phyloP scores from a whole-genome alignment of 2,888 invertebrate genomes.

The Marasmarcha lunaedactyla region DNA sequence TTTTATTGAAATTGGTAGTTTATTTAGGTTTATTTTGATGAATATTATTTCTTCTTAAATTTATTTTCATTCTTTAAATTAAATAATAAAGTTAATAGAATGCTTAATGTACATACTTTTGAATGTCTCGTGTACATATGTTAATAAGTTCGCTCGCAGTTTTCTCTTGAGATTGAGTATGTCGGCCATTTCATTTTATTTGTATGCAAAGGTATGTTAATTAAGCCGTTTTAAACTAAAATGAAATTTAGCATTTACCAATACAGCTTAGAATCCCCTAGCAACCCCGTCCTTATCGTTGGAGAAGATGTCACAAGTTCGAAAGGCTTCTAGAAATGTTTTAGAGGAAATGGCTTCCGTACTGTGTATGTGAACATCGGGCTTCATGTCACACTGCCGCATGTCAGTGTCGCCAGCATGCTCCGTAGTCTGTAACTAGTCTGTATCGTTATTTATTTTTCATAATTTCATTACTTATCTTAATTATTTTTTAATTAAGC shows the following conservation, averaged over 20 bases:
- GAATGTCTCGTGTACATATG: slow-evolving; percentile 1
- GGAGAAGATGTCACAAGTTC: slow-evolving; percentile 1
- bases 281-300: not conserved
- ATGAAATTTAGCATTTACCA: slow-evolving; percentile 65
- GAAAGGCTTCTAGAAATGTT: not conserved
- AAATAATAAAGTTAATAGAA: slow-evolving; percentile 27
- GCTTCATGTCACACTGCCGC: no score
- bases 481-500: no score
- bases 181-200: slow-evolving; percentile 12
- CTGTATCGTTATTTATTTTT: no score
- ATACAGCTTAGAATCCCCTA: slow-evolving; percentile 41
- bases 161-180: slow-evolving; percentile 10
- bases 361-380: no score
- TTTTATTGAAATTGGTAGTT: slow-evolving; percentile 11
- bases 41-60: slow-evolving; percentile 14
- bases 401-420: no score
- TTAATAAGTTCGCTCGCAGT: slow-evolving; percentile 26
- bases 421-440: no score
- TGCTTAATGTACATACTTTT: slow-evolving; percentile 52
- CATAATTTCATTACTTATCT: no score
- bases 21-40: slow-evolving; percentile 6
- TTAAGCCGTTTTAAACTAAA: slow-evolving; percentile 38
- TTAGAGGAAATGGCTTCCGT: not conserved
- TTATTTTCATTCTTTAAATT: slow-evolving; percentile 21
- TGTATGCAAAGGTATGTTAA: slow-evolving; percentile 46